These are phyloP conservation scores for Trachelus tabidus DNA, from an alignment of 2,888 invertebrate genomes.

Conservation along the genomic window DNA sequence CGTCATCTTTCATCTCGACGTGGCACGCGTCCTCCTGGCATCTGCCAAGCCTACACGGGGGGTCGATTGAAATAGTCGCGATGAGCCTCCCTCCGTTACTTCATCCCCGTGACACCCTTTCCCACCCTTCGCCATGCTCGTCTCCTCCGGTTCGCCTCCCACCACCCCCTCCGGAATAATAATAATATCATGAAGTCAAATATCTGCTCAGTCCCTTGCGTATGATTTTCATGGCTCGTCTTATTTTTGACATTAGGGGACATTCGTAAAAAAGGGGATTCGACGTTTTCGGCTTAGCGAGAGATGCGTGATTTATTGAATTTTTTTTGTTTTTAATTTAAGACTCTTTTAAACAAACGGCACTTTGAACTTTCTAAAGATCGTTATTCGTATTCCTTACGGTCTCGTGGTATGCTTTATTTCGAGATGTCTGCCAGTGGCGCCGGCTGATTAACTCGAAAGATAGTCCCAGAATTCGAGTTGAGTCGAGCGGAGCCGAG, in stretches of 20 bases:
- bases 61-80: conserved; percentile 60
- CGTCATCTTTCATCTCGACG: conserved; percentile 61
- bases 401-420: neutral
- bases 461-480: conserved; percentile 42
- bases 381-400: neutral
- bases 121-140: neutral
- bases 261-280: neutral
- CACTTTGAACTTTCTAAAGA: neutral
- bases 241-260: neutral
- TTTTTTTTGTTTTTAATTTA: neutral
- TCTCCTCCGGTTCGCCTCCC: conserved; percentile 23
- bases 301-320: neutral
- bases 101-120: neutral
- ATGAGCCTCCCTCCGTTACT: conserved; percentile 20
- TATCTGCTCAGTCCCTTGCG: neutral
- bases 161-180: conserved; percentile 3
- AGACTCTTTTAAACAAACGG: neutral
- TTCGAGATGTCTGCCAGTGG: conserved; percentile 56
- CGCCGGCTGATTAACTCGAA: conserved; percentile 60
- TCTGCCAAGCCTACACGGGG: conserved; percentile 56
- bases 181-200: neutral
- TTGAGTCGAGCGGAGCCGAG: conserved; percentile 11
- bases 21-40: conserved; percentile 61
- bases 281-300: neutral
- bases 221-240: neutral